These are phyloP conservation scores for Phalloptychus januarius DNA, from an alignment of 2,797 vertebrate species.

Conservation along the genomic window DNA sequence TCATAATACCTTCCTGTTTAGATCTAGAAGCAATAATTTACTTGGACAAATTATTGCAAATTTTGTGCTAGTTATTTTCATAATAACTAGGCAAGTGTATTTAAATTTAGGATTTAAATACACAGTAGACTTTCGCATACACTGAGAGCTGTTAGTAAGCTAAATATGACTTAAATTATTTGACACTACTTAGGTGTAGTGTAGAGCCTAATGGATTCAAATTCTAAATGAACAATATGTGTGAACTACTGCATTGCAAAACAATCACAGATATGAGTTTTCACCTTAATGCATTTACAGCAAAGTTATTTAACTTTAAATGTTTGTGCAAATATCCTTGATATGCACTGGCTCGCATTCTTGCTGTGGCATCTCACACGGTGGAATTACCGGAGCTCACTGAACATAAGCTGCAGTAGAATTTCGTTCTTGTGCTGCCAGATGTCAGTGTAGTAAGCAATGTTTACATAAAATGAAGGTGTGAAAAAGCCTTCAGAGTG, in stretches of 20 bases:
- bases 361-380: slow-evolving; percentile 10
- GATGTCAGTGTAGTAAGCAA: slow-evolving; percentile 48
- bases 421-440: slow-evolving; percentile 31
- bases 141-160: slow-evolving; percentile 24
- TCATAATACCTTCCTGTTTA: slow-evolving; percentile 10
- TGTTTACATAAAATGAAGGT: slow-evolving; percentile 61
- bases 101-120: slow-evolving; percentile 6
- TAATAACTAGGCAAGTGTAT: background rate
- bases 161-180: slow-evolving; percentile 40
- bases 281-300: background rate
- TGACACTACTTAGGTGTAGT: slow-evolving; percentile 16
- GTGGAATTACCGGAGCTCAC: slow-evolving; percentile 19
- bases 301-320: slow-evolving; percentile 10
- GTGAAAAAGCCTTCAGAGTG: slow-evolving; percentile 58
- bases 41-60: background rate
- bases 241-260: slow-evolving; percentile 12
- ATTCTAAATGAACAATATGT: slow-evolving; percentile 9
- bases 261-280: background rate
- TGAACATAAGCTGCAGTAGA: slow-evolving; percentile 21
- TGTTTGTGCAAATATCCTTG: slow-evolving; percentile 18
- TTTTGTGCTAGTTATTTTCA: slow-evolving; percentile 4
- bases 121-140: slow-evolving; percentile 10
- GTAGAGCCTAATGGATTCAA: slow-evolving; percentile 15
- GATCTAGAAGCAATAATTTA: slow-evolving; percentile 8
- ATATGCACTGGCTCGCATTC: background rate